Base-by-base conservation (phyloP, 2,113 vertebrate species). In the Melanocharis versteri region DNA sequence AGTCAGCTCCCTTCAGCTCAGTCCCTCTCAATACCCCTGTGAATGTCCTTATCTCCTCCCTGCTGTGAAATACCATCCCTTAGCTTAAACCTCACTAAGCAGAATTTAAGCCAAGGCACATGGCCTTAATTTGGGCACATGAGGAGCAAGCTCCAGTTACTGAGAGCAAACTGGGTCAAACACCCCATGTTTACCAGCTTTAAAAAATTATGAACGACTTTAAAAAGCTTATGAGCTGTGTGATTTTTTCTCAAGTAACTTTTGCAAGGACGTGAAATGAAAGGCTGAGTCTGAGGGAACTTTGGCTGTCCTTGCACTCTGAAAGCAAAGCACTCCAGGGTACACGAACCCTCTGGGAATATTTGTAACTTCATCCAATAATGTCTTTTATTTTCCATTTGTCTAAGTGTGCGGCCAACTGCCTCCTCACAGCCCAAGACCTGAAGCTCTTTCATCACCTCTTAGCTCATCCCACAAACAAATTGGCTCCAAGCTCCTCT, bases 141-240 rank as follows among this genome's bases (percentile, higher is more conserved):
- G 17, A 77, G 78, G 45, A 85, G n/a, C 9, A 65, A 66, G 79
- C 11, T 90, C 57, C 48, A 79, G 45, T 33, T 35, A 15, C 45
- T 86, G 57, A 50, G 45, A 86, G 88, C 7, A 62, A 95, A 94
- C 40, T 90, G 88, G 58, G 92, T 81, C 92, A 90, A 61, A 26
- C 45, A 57, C 10, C 21, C 23, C 31, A 5, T 37, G 10, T 85
- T 91, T 90, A 69, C 40, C 42, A 87, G 23, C 42, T 86, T 62
- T 3, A 27, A 62, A 83, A 77, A 70, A 69, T 8, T 33, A 70
- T 27, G 1, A 37, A 30, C 10, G 68, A 40, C n/a, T 83, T 87
- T 0, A 48, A 75, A 83, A 88, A 83, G 13, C n/a, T 60, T 93
- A 68, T 2, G 14, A 91, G 37, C 15, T n/a, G 2, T 39, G 42